These are phyloP conservation scores for Calycopis cecrops DNA, from an alignment of 1,140 invertebrate genomes.

Conservation along the genomic window DNA sequence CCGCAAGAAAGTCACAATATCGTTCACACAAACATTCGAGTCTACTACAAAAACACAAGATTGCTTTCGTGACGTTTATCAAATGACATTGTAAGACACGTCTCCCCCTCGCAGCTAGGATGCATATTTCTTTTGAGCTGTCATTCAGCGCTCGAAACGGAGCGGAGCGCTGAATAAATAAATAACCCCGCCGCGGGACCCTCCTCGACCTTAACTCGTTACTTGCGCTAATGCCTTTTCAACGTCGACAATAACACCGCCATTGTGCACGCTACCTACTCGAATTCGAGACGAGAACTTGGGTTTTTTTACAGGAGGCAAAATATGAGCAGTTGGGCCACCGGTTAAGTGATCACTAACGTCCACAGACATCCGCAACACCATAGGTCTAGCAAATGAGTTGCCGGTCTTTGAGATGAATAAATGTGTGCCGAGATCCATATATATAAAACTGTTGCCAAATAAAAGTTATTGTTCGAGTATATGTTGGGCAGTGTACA, in stretches of 20 bases:
- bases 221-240: conserved; percentile 23
- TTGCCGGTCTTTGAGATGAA: no score
- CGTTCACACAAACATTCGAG: background rate
- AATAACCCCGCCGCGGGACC: conserved; percentile 52
- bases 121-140: conserved; percentile 44
- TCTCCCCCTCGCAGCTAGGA: conserved; percentile 26
- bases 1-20: no score
- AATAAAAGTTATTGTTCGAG: no score
- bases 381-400: no score
- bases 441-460: no score
- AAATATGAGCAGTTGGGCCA: no score
- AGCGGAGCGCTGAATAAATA: conserved; percentile 51
- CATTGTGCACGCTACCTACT: background rate
- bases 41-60: conserved; percentile 6
- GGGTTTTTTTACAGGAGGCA: no score
- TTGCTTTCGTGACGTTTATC: background rate
- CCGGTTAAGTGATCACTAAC: no score
- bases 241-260: conserved; percentile 7
- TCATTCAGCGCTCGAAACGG: conserved; percentile 46
- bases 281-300: no score
- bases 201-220: conserved; percentile 28
- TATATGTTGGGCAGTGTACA: no score
- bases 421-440: no score
- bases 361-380: no score
- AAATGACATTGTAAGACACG: conserved; percentile 10